phyloP scores from a whole-genome alignment of 2,888 invertebrate genomes.

The Leptinotarsa peninsularis region DNA sequence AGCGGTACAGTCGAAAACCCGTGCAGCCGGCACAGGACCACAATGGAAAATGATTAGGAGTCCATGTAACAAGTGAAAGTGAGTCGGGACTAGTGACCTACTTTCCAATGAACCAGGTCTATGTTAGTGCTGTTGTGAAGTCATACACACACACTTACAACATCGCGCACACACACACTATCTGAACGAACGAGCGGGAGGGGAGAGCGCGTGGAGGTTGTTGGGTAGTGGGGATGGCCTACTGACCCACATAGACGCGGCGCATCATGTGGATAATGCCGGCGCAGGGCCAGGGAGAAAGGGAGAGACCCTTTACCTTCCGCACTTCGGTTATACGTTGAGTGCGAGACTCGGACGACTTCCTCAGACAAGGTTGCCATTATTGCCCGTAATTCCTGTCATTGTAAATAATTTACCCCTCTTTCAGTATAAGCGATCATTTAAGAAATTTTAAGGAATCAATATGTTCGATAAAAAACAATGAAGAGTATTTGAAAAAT shows the following conservation, averaged over 20 bases:
- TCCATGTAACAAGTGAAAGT: constrained; percentile 91
- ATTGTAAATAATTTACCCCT: too few species aligned
- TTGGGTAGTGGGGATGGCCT: constrained; percentile 74
- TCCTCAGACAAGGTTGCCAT: too few species aligned
- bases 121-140: constrained; percentile 76
- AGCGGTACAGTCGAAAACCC: constrained; percentile 43
- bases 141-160: constrained; percentile 63
- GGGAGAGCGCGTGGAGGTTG: constrained; percentile 51
- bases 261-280: constrained; percentile 70
- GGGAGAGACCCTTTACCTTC: constrained; percentile 43
- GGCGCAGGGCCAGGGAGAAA: constrained; percentile 44
- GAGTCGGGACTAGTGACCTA: constrained; percentile 83
- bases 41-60: constrained; percentile 80
- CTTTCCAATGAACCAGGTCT: constrained; percentile 93
- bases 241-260: constrained; percentile 84
- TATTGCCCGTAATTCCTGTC: too few species aligned
- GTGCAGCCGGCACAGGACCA: constrained; percentile 71
- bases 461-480: too few species aligned
- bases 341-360: too few species aligned
- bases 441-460: too few species aligned
- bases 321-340: constrained; percentile 40
- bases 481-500: too few species aligned
- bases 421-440: too few species aligned
- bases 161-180: constrained; percentile 52
- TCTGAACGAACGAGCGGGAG: constrained; percentile 36